These are phyloP conservation scores for Corythornis cristatus DNA, from an alignment of 2,113 vertebrate species.

Conservation along the genomic window DNA sequence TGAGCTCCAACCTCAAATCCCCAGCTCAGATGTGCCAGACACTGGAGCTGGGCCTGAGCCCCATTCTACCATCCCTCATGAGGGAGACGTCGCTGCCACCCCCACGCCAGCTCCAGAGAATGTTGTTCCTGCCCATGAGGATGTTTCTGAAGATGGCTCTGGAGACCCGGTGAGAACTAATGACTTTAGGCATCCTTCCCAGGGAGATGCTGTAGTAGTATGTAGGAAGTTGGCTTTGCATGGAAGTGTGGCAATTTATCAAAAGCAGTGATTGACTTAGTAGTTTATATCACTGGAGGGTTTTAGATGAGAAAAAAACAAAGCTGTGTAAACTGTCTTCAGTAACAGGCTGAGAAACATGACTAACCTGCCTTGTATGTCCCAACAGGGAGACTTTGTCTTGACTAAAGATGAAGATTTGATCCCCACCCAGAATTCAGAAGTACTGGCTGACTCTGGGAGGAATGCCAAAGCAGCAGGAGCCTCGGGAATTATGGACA, in stretches of 20 bases:
- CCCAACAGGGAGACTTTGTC: conserved; percentile 72
- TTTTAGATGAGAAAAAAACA: not conserved
- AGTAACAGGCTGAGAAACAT: not conserved
- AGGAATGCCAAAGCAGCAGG: conserved; percentile 64
- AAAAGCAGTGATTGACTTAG: not conserved
- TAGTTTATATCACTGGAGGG: not conserved
- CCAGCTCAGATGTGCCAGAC: not conserved
- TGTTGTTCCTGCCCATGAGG: not conserved
- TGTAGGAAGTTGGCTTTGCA: not conserved
- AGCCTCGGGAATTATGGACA: conserved; percentile 76
- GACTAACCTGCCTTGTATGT: conserved; percentile 24
- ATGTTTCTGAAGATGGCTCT: conserved; percentile 67
- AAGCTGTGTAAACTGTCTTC: not conserved
- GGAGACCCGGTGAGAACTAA: conserved; percentile 69
- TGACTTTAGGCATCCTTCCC: not conserved
- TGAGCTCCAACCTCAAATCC: not conserved
- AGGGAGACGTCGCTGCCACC: not conserved
- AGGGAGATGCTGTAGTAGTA: not conserved
- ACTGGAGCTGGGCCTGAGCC: not conserved
- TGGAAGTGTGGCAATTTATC: not conserved
- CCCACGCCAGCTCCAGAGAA: not conserved
- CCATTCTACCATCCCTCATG: not conserved
- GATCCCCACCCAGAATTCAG: not conserved
- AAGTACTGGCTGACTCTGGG: not conserved
- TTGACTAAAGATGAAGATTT: conserved; percentile 58